Base-by-base conservation (phyloP, 2,888 invertebrate species). In the Lacanobia wlatinum region DNA sequence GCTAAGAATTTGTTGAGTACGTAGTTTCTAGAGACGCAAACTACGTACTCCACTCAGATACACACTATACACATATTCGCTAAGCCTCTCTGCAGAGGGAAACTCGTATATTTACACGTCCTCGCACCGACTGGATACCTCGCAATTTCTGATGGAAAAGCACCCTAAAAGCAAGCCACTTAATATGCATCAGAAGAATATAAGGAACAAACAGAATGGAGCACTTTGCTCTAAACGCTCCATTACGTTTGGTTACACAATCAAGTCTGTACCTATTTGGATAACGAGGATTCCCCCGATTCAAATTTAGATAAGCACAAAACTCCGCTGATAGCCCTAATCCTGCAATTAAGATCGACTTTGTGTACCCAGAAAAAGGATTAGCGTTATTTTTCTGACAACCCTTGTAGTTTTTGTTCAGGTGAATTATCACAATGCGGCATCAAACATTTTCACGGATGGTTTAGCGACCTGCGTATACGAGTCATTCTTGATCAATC, bases 271-370 rank as follows among this genome's bases (percentile, higher is more conserved):
- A 56, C 46, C 28, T 34, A 40, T 21, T 52, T 21, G 52, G 70
- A 70, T 70, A 76, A 81, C 59, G 60, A 67, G 66, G 40, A 70
- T 43, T 63, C 58, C 61, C 61, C 23, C 28, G 78, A 76, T 81
- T 59, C 65, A 50, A 72, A 72, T 77, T 65, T 55, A 82, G 80
- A 80, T 80, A 82, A 77, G 78, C 46, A 55, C 50, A 60, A 64
- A 81, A 55, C 63, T 63, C 62, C 14, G 58, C 65, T 62, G 68
- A 66, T 63, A 68, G 43, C 46, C 12, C 21, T 81, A 82, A 80
- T 80, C 73, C 72, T 16, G 12, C 68, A 77, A 80, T 77, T 63
- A 78, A 62, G 62, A 65, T 62, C 55, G 53, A 65, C 58, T 77
- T 68, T 71, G 64, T 58, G 53, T 82, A 58, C 23, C 46, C 43